phyloP scores from a whole-genome alignment of 2,113 vertebrate genomes.

The Daubentonia madagascariensis region DNA sequence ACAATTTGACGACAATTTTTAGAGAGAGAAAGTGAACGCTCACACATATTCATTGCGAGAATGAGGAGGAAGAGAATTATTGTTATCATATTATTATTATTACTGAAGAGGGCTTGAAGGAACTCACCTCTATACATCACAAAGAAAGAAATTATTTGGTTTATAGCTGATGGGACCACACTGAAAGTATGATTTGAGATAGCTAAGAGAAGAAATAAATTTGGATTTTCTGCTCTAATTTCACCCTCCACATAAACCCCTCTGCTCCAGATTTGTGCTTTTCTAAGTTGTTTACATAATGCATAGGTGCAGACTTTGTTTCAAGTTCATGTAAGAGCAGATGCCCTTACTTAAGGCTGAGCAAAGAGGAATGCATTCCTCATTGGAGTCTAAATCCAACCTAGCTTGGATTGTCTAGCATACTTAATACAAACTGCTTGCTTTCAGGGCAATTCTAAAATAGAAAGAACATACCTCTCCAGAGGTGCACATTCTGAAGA shows the following conservation, averaged over 20 bases:
- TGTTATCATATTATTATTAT: not conserved
- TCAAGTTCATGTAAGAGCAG: slow-evolving; percentile 45
- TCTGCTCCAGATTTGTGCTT: slow-evolving; percentile 37
- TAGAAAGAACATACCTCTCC: not conserved
- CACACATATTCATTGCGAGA: not conserved
- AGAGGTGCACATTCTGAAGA: slow-evolving; percentile 30
- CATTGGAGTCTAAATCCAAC: not conserved
- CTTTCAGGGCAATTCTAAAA: slow-evolving; percentile 21
- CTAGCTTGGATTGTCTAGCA: not conserved
- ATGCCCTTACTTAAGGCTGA: slow-evolving; percentile 34
- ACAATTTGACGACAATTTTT: not conserved
- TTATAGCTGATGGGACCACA: not conserved
- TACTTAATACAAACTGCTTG: not conserved
- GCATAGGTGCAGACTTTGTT: slow-evolving; percentile 38
- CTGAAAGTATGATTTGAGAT: slow-evolving; percentile 12
- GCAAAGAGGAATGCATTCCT: slow-evolving; percentile 36
- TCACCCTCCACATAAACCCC: slow-evolving; percentile 3
- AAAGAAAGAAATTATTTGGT: slow-evolving; percentile 1
- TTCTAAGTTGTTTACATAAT: slow-evolving; percentile 38
- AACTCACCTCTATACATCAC: not conserved
- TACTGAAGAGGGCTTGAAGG: not conserved
- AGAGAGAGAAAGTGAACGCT: not conserved
- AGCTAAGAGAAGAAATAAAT: slow-evolving; percentile 41
- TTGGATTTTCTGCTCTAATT: slow-evolving; percentile 36
- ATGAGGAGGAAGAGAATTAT: not conserved